These are phyloP conservation scores for Rhincodon typus DNA, from an alignment of 2,797 vertebrate genomes.

Conservation along the genomic window DNA sequence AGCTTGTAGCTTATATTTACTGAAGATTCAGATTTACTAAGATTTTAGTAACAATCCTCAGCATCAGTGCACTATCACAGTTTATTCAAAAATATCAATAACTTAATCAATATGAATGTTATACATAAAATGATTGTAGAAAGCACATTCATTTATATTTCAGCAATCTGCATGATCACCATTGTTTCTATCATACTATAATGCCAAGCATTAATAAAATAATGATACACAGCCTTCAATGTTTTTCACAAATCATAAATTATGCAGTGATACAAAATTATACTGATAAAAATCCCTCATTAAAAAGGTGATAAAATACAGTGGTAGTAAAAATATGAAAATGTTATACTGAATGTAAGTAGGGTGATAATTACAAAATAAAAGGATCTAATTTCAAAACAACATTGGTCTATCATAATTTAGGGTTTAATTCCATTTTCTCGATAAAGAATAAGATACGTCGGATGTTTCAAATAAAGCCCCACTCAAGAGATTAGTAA, in stretches of 20 bases:
- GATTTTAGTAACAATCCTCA: neutral
- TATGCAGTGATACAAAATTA: neutral
- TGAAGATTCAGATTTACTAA: neutral
- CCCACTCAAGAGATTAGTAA: no score
- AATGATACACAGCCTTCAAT: neutral
- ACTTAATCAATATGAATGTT: neutral
- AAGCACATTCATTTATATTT: neutral
- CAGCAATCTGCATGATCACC: neutral
- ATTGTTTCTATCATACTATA: neutral
- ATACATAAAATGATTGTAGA: neutral
- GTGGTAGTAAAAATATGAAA: neutral
- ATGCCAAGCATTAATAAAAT: neutral
- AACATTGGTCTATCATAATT: neutral
- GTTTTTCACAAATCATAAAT: neutral
- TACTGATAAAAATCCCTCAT: neutral
- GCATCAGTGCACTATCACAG: neutral
- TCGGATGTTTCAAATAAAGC: neutral
- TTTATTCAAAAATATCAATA: neutral
- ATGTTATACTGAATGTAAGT: neutral
- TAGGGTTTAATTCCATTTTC: neutral
- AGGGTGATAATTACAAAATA: neutral
- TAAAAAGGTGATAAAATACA: neutral
- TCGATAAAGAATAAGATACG: neutral
- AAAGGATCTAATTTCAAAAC: neutral
- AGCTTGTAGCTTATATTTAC: neutral